These are phyloP conservation scores for Hydroisotoma schaefferi DNA, from an alignment of 2,888 invertebrate genomes.

Conservation along the genomic window DNA sequence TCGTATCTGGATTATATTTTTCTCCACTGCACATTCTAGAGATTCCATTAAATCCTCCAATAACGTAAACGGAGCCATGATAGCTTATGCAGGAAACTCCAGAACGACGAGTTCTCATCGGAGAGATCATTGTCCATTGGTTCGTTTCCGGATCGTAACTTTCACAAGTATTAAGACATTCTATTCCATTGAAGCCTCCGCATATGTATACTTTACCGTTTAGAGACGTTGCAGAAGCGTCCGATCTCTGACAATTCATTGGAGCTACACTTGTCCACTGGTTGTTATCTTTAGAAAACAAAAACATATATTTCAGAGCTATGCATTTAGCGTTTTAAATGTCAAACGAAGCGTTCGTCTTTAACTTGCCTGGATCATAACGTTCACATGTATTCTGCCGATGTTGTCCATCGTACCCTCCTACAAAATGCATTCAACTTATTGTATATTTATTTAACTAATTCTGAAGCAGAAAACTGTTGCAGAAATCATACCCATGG, in stretches of 20 bases:
- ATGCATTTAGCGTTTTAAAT: background rate
- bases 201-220: slow-evolving; percentile 75
- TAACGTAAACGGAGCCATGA: slow-evolving; percentile 67
- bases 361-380: slow-evolving; percentile 61
- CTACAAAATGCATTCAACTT: background rate
- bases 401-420: slow-evolving; percentile 71
- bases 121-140: slow-evolving; percentile 76
- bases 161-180: slow-evolving; percentile 80
- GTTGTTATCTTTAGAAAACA: slow-evolving; percentile 55
- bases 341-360: background rate
- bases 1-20: slow-evolving; percentile 72
- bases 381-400: slow-evolving; percentile 82
- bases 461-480: no score
- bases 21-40: slow-evolving; percentile 86
- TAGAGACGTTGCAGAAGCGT: slow-evolving; percentile 83
- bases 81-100: slow-evolving; percentile 87
- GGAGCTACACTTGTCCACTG: slow-evolving; percentile 84
- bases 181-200: slow-evolving; percentile 89
- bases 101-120: slow-evolving; percentile 82
- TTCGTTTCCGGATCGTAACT: slow-evolving; percentile 73
- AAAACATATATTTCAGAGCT: background rate
- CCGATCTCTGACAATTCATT: slow-evolving; percentile 77
- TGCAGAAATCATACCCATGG: slow-evolving; percentile 66
- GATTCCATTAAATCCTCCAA: slow-evolving; percentile 74
- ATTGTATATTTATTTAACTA: no score